Percentiles rank a stretch among this genome's conserved stretches.
Conservation (phyloP, 2,797 vertebrate genomes). For the Parotocinclus haroldoi region DNA sequence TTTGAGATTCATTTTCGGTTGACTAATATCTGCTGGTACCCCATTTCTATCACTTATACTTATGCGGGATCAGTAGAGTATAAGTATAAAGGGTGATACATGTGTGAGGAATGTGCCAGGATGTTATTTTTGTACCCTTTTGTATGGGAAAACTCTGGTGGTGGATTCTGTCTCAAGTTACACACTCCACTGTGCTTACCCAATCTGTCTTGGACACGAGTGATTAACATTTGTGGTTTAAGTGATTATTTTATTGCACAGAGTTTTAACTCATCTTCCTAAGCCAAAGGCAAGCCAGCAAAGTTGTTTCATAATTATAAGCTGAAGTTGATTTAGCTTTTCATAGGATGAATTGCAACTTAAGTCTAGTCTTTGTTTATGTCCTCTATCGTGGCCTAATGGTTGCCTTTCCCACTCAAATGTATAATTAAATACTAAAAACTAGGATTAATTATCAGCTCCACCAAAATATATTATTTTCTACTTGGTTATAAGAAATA, state of each 20-base stretch:
- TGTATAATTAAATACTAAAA: too few relatives aligned
- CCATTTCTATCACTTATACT: conserved; percentile 5
- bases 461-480: too few relatives aligned
- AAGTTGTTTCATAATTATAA: not conserved
- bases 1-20: not conserved
- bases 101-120: conserved; percentile 29
- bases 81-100: conserved; percentile 3
- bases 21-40: not conserved
- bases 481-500: too few relatives aligned
- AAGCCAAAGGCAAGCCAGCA: too few relatives aligned
- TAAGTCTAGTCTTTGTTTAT: too few relatives aligned
- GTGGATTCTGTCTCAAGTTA: not conserved
- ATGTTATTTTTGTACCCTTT: not conserved
- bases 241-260: conserved; percentile 8
- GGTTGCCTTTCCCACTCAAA: too few relatives aligned
- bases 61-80: conserved; percentile 19
- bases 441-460: too few relatives aligned
- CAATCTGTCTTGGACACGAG: conserved; percentile 22
- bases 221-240: conserved; percentile 32
- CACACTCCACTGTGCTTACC: not conserved
- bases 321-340: not conserved
- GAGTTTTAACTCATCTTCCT: too few relatives aligned
- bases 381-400: too few relatives aligned
- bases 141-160: too few relatives aligned
- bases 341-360: not conserved